Base-by-base conservation (phyloP, 2,113 vertebrate genomes). In the Dissostichus mawsoni region DNA sequence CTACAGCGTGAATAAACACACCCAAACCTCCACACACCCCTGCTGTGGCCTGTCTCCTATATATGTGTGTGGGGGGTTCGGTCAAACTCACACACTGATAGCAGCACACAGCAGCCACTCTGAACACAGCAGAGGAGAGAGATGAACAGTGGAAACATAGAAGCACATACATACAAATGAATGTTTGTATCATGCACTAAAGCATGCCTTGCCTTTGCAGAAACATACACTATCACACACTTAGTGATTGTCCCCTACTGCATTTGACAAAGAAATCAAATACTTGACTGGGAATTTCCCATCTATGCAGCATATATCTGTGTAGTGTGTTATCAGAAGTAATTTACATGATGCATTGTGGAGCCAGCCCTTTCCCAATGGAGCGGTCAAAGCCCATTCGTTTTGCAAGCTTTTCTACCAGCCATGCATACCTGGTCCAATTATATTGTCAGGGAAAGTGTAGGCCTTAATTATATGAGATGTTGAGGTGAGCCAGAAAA, bases 391-490 rank as follows among this genome's bases (percentile, higher is more conserved):
- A 69, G 65, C 68, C 20, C 11, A 18, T 4, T 10, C 11, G 0
- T 11, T 66, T 3, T 45, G 3, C 12, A 65, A 62, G 67, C 67
- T 71, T 83, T 80, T 76, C 57, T 78, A 83, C 67, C 41, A 65
- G 57, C 23, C 18, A 44, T 65, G 68, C 55, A 72, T 48, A 83
- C 72, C 55, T 80, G 74, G 33, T 74, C 25, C 57, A 76, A 74
- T 67, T 79, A 76, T 83, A 36, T 18, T 52, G 76, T 84, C 62
- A 56, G 58, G 7, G 23, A 86, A 71, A 74, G 72, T 69, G 25
- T 8, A 48, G 18, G 1, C 33, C 47, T 65, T 83, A 76, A 88
- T 85, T 85, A 68, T 53, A 62, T n/a, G 29, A 76, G 33, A 33
- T 74, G 20, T 69, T n/a, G 29, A 76, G 33, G 44, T 74, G 20